Conservation (phyloP, 2,888 invertebrate species). For the Perdita meconis region DNA sequence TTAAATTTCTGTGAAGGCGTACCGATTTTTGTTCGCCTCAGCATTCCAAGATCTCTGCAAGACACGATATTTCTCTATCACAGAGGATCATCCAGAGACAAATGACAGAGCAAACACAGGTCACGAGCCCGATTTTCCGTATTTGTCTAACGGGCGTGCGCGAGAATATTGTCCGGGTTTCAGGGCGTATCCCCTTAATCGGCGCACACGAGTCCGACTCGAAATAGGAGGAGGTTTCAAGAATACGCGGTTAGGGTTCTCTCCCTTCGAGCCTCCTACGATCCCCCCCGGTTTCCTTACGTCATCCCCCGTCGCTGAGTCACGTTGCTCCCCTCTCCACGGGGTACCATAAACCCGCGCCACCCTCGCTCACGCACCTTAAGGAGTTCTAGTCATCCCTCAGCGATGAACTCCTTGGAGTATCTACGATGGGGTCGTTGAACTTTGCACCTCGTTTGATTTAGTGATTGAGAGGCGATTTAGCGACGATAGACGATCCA, state of each 20-base stretch:
- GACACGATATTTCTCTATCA: too few species aligned
- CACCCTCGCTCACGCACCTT: conserved; percentile 47
- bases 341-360: conserved; percentile 56
- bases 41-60: too few species aligned
- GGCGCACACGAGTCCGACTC: background rate
- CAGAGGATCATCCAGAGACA: too few species aligned
- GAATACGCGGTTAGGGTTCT: conserved; percentile 24
- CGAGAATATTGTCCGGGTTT: background rate
- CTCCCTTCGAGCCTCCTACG: conserved; percentile 4
- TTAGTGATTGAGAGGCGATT: too few species aligned
- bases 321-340: conserved; percentile 52
- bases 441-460: too few species aligned
- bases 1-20: too few species aligned
- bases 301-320: conserved; percentile 66
- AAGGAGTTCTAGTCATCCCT: conserved; percentile 24
- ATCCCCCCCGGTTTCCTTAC: conserved; percentile 56
- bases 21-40: too few species aligned
- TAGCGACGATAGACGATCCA: too few species aligned
- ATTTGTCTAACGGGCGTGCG: background rate
- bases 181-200: conserved; percentile 12
- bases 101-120: background rate
- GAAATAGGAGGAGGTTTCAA: conserved; percentile 15
- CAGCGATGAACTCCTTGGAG: background rate
- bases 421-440: too few species aligned
- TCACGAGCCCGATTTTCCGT: background rate